Evolutionary conservation across 2,888 invertebrate genomes (phyloP), one percentile per base, ranked within the genome.

Genomic region (Microctonus hyperodae): DNA sequence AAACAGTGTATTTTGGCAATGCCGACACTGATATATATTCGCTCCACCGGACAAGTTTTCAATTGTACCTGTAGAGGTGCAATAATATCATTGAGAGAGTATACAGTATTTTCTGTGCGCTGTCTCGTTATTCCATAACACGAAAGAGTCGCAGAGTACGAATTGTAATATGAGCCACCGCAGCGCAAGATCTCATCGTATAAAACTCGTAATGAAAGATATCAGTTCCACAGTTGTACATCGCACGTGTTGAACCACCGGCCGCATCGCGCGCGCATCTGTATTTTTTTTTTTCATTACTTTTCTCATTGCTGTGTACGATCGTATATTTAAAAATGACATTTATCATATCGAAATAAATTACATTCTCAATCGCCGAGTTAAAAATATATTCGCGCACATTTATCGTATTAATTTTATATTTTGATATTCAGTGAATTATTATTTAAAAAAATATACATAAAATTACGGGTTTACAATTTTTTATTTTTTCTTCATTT

Each of bases 311-410:
- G 1, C 7, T 44, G 16, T 16, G n/a, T 16, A 4, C 44, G 44
- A 44, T 16, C 3, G 16, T 5, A 44, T 4, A 44, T 4, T 1
- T n/a, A 44, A 16, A 44, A 16, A 44, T 44, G 44, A 16, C 16
- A 44, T 44, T 44, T 44, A 44, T 44, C 16, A 44, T 44, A 44
- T 44, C 44, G 16, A 44, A 44, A 44, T n/a, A 44, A 44, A 44
- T n/a, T 44, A 44, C 44, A 16, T 44, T 44, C 37, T 13, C n/a
- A 11, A 37, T 4, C 37, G 37, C n/a, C n/a, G 37, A 4, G 1
- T n/a, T 6, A n/a, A 13, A 1, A 37, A 11, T 0, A 37, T 37
- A 37, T 5, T 5, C n/a, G n/a, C 37, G 37, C n/a, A n/a, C n/a
- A 37, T 37, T 37, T n/a, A 4, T 37, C 5, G 13, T 37, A n/a